A percentile compares a stretch with the other conserved stretches of the same genome.
phyloP scores from a whole-genome alignment of 1,140 invertebrate species.

The Parapsyche elsis region DNA sequence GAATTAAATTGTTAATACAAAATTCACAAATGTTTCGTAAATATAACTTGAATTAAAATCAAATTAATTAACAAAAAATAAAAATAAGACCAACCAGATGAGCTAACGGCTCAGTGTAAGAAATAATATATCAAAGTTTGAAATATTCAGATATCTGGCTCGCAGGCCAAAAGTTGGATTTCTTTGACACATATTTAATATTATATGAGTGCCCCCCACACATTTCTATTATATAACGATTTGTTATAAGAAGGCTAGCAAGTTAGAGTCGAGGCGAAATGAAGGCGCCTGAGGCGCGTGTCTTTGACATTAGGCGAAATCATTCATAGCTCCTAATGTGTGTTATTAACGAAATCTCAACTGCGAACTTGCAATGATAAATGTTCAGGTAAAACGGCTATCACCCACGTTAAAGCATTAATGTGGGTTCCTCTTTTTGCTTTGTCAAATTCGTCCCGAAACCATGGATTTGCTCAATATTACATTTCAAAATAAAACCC shows the following conservation, averaged over 20 bases:
- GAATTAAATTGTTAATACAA: no score
- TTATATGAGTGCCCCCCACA: not conserved
- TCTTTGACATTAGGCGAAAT: slow-evolving; percentile 42
- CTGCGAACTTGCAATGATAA: slow-evolving; percentile 26
- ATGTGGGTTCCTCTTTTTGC: slow-evolving; percentile 1
- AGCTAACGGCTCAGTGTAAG: no score
- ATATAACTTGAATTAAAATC: no score
- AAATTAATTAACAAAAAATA: no score
- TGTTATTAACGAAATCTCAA: slow-evolving; percentile 29
- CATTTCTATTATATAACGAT: slow-evolving; percentile 8
- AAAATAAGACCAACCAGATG: no score
- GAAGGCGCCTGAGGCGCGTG: slow-evolving; percentile 33
- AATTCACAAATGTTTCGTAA: no score
- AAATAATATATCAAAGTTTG: no score
- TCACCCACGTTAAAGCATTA: slow-evolving; percentile 1
- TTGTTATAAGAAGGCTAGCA: not conserved
- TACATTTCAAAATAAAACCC: no score
- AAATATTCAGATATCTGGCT: not conserved
- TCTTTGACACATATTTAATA: not conserved
- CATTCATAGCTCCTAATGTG: slow-evolving; percentile 23
- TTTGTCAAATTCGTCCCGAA: no score
- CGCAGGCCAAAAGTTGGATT: not conserved
- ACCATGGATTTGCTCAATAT: no score
- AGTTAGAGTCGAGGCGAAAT: not conserved
- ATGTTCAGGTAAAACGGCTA: slow-evolving; percentile 23